These are phyloP conservation scores for Cheilosia urbana DNA, from an alignment of 2,888 invertebrate species.

Conservation along the genomic window DNA sequence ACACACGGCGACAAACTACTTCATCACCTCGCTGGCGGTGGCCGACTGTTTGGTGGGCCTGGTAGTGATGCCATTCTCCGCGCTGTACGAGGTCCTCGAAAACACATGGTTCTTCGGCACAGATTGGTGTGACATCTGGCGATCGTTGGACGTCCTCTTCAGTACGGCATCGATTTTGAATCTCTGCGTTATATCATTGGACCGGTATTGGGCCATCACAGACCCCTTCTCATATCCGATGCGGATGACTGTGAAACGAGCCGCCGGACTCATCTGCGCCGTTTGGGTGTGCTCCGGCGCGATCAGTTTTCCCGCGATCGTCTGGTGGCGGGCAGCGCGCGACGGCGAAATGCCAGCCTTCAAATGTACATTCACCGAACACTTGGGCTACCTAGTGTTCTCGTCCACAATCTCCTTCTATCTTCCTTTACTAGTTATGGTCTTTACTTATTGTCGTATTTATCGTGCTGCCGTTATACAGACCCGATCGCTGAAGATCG, in stretches of 20 bases:
- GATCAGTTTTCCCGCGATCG: conserved; percentile 99
- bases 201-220: conserved; percentile 99
- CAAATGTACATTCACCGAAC: conserved; percentile 98
- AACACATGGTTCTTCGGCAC: conserved; percentile 97
- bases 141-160: conserved; percentile 97
- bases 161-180: conserved; percentile 99
- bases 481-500: conserved; percentile 94
- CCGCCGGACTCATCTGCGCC: conserved; percentile 93
- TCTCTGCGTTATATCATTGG: conserved; percentile 97
- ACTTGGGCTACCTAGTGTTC: conserved; percentile 97
- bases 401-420: conserved; percentile 99
- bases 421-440: conserved; percentile 97
- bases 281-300: conserved; percentile 99
- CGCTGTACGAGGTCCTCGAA: conserved; percentile 93
- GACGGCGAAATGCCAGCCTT: conserved; percentile 91
- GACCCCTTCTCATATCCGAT: conserved; percentile 99
- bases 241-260: conserved; percentile 95
- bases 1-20: conserved; percentile 98
- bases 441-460: conserved; percentile 98
- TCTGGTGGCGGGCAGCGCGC: conserved; percentile 96
- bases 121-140: conserved; percentile 99
- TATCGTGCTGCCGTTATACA: conserved; percentile 97
- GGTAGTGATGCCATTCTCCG: conserved; percentile 99
- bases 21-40: conserved; percentile 97
- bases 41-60: conserved; percentile 98